Evolutionary conservation across 2,888 invertebrate species (phyloP), one percentile per base, ranked within the genome.

Genomic region (Sarcophaga carnaria): DNA sequence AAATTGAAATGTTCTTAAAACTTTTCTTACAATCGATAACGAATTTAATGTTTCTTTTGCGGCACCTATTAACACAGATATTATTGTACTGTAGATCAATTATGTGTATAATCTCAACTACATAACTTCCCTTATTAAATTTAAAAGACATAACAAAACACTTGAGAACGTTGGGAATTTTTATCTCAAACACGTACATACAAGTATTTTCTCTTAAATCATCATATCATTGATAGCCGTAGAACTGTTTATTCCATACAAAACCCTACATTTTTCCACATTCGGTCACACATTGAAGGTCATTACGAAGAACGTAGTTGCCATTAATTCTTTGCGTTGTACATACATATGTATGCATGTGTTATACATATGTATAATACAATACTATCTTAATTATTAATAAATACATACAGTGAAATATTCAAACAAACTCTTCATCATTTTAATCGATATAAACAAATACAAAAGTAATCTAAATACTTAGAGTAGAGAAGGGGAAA

Each of bases 211-310:
- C 17, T 54, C 17, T 37, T 37, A 37, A 37, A 37, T 37, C 37
- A 54, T 54, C 12, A 54, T 17, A 17, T 54, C 54, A 54, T 14
- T 54, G 4, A 54, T 54, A 17, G 5, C 14, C 14, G 17, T 17
- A 17, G 4, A 17, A 54, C 1, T 54, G 17, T 0, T 54, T 54
- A 4, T 54, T 54, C 54, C 54, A 54, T 17, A 54, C 14, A 54
- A 54, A 14, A 4, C 54, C 54, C 17, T 12, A 14, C 12, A 14
- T 6, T 63, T 69, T 70, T 79, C 20, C 27, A 62, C 74, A 69
- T 62, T 78, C 59, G 69, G 63, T 83, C 69, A 64, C 25, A 69
- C 49, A 45, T 12, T 79, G 67, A 85, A 80, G 76, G 80, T 80
- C 80, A 80, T 45, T 20, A 75, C 45, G 67, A 59, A 47, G n/a